Base-by-base conservation (phyloP, 2,113 vertebrate genomes). In the Oreochromis tanganicae region DNA sequence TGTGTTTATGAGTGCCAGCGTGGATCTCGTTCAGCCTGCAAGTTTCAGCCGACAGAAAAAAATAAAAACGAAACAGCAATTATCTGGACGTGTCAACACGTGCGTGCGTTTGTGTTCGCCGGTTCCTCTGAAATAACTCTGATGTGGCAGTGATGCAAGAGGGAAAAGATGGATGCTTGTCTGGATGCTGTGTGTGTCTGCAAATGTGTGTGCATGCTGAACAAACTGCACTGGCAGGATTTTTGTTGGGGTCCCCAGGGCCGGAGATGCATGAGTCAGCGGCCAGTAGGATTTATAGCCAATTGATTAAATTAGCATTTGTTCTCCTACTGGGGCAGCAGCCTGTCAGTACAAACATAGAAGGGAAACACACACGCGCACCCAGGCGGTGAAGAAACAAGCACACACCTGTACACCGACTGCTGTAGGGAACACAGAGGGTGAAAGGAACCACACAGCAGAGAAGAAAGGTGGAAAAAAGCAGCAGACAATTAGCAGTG, bases 291-390 rank as follows among this genome's bases (percentile, higher is more conserved):
- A 97, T 98, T 98, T 98, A 97, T 97, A 97, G 97, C 97, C 97
- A 94, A 98, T 97, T 98, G 97, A 99, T 98, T 99, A 98, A 98
- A 99, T 99, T 99, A 98, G 96, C 97, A 97, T 99, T 97, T 96
- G 96, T 98, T 97, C 97, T 97, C 97, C 97, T 96, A 94, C 96
- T 96, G 96, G 94, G 93, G 93, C 89, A 94, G 88, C 86, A 93
- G 93, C 89, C 91, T 94, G 93, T 94, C 93, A 92, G 89, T 90
- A 89, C 79, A 90, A 91, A 92, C 94, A 95, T 85, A 85, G 91
- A 84, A 80, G 7, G 71, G 83, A 73, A 78, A 79, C 55, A 83
- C 81, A 73, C 57, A 73, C 57, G 57, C 68, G 66, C 85, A 24
- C 63, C 29, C 63, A 78, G 38, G 19, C 81, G n/a, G 32, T 63